Conservation (phyloP, 2,797 vertebrate species). For the Margarornis squamiger region DNA sequence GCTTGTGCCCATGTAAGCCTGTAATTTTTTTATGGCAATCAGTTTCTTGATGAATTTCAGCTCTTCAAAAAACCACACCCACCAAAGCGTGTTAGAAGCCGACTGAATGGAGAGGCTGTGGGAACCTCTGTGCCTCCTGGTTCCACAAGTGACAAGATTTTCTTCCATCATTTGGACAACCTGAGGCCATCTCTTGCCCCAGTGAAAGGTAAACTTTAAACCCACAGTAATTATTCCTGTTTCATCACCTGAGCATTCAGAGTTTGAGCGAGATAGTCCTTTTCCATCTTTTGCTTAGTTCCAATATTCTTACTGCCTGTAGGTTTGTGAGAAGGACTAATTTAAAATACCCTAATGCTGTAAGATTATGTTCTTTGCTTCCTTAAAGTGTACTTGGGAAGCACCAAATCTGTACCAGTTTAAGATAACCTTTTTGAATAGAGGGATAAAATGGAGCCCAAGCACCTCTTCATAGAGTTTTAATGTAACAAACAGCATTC, state of each 20-base stretch:
- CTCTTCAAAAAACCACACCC: slow-evolving; percentile 98
- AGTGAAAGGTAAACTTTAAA: slow-evolving; percentile 86
- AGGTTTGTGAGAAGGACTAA: not conserved
- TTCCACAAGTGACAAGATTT: slow-evolving; percentile 91
- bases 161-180: slow-evolving; percentile 98
- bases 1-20: not conserved
- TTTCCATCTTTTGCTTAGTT: not conserved
- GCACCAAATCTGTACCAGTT: not conserved
- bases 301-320: not conserved
- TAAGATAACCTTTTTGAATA: not conserved
- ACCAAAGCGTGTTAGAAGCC: slow-evolving; percentile 91
- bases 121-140: slow-evolving; percentile 80
- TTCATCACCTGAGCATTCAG: not conserved
- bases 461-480: not conserved
- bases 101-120: slow-evolving; percentile 85
- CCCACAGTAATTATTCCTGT: not conserved
- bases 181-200: slow-evolving; percentile 91
- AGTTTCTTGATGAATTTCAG: slow-evolving; percentile 71
- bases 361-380: not conserved
- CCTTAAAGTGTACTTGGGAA: not conserved
- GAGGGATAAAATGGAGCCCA: not conserved
- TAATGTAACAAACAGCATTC: not conserved
- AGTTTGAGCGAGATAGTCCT: not conserved
- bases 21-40: not conserved
- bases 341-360: not conserved